These are phyloP conservation scores for Buteo buteo DNA, from an alignment of 2,113 vertebrate genomes.

Conservation along the genomic window DNA sequence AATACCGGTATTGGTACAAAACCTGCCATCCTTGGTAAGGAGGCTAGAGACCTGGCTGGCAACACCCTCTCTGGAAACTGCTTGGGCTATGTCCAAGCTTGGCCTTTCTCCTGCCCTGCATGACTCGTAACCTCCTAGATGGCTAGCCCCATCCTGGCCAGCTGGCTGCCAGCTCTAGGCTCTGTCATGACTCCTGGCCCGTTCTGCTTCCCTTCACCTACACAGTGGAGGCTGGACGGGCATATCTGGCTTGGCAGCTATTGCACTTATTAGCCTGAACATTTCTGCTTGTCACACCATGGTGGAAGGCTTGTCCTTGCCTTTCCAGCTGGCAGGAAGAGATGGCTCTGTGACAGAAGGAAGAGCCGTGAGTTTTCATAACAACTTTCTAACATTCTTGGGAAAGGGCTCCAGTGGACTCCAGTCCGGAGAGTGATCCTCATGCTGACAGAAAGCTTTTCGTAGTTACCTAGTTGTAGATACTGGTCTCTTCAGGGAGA, in stretches of 20 bases:
- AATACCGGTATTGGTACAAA: neutral
- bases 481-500: neutral
- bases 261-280: neutral
- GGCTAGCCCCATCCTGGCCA: neutral
- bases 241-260: neutral
- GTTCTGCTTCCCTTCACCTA: neutral
- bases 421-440: neutral
- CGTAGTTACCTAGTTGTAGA: neutral
- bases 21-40: neutral
- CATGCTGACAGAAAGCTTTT: neutral
- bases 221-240: neutral
- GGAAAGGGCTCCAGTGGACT: neutral
- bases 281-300: neutral
- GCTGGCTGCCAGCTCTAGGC: neutral
- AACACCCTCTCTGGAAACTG: neutral
- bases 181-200: neutral
- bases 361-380: neutral
- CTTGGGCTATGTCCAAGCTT: neutral
- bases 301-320: neutral
- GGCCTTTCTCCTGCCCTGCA: neutral
- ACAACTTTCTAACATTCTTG: neutral
- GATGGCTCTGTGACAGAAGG: neutral
- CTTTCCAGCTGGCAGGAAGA: neutral
- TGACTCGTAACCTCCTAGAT: neutral
- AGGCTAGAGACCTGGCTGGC: neutral